A percentile compares a stretch with the other conserved stretches of the same genome.
These are phyloP conservation scores for Telmatherina bonti DNA, from an alignment of 2,797 vertebrate species.

Conservation along the genomic window DNA sequence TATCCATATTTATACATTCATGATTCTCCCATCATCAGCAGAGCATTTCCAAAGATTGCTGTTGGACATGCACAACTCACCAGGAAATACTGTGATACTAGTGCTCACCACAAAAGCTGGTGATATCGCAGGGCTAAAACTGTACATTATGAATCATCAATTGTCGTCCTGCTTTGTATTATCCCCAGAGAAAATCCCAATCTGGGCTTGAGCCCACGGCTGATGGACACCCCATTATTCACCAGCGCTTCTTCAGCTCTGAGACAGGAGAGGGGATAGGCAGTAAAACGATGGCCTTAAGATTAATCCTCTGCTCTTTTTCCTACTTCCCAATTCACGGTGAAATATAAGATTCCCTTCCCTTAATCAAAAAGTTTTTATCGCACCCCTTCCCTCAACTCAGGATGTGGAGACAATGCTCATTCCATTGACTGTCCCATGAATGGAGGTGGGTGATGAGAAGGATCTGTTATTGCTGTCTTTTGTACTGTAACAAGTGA, in stretches of 20 bases:
- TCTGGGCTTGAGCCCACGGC: constrained; percentile 81
- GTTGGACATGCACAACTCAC: constrained; percentile 72
- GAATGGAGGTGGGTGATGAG: constrained; percentile 68
- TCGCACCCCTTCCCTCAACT: constrained; percentile 32
- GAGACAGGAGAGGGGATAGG: constrained; percentile 80
- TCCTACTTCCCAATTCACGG: constrained; percentile 78
- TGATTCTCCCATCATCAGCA: constrained; percentile 71
- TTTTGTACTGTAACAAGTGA: constrained; percentile 78
- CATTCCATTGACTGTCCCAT: constrained; percentile 63
- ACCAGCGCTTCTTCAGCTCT: constrained; percentile 77
- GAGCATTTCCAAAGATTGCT: constrained; percentile 66
- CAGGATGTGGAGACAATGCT: constrained; percentile 75
- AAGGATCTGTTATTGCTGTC: constrained; percentile 69
- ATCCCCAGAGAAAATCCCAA: constrained; percentile 87
- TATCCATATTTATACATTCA: constrained; percentile 79
- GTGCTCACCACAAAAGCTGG: constrained; percentile 78
- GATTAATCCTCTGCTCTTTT: constrained; percentile 83
- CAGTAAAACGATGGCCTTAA: constrained; percentile 85
- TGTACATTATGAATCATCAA: constrained; percentile 87
- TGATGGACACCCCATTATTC: constrained; percentile 88
- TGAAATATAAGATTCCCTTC: constrained; percentile 82
- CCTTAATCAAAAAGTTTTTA: constrained; percentile 86
- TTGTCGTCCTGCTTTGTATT: constrained; percentile 86
- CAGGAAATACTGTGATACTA: constrained; percentile 70
- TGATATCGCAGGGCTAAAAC: constrained; percentile 80